Evolutionary conservation across 2,888 invertebrate species (phyloP), one percentile per base, ranked within the genome.

Genomic region (Drosophila buzzatii): DNA sequence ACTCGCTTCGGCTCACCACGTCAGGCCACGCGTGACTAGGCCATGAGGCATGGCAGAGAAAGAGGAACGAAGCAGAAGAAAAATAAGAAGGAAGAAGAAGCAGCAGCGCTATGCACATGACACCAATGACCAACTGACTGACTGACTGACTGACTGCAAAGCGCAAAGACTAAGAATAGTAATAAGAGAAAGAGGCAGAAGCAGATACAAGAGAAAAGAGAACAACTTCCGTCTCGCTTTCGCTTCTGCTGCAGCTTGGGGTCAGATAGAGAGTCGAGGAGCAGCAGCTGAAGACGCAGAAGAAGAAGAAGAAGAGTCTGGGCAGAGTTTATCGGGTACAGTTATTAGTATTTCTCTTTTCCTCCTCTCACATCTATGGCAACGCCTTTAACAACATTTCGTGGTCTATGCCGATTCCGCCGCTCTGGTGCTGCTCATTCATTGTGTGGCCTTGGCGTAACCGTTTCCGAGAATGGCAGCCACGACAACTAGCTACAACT

Each of bases 91-190:
- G 37, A 33, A 31, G 31, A 8, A 31, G 33, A 33, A 33, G 33
- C 6, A 39, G 16, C 49, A 59, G 63, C 73, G 55, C 72, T 66
- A 82, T 76, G 78, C 73, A 73, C 79, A 82, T 84, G 86, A 85
- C 82, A 85, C 91, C 87, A 87, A 90, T 91, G 92, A 91, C 92
- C 92, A 91, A 91, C 91, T 91, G 91, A 91, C 91, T 91, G 91
- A 56, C 44, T 57, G 56, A 49, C 49, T 59, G 64, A 56, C 44
- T 57, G 56, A 39, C 49, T 59, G 64, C 69, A 56, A 60, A 70
- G 59, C 45, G 62, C 67, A 55, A 59, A 70, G 59, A 73, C 65
- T 41, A 57, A 49, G 59, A 71, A 71, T 39, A 72, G 59, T 55
- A 47, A 70, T 23, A 58, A 64, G 49, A 53, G 37, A 16, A 63